Conservation (phyloP, 92 coral and sea anemone species). For the Parazoanthus darwini region DNA sequence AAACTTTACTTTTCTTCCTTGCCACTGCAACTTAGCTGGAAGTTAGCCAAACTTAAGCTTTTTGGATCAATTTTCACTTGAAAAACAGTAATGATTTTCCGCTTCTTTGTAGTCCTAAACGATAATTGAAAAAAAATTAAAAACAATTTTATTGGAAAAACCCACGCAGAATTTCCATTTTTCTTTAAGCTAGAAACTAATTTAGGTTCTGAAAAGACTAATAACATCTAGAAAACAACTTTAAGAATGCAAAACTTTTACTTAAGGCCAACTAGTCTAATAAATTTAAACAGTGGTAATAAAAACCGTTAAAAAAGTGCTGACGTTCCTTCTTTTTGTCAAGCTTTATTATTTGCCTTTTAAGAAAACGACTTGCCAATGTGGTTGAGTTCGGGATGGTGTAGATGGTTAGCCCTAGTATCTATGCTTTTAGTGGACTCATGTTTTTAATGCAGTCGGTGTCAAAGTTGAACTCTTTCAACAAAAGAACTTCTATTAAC, state of each 20-base stretch:
- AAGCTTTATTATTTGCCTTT: too few species aligned
- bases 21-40: not conserved
- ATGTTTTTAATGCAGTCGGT: too few species aligned
- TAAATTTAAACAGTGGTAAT: not conserved
- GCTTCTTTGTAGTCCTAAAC: not conserved
- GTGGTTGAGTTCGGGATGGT: too few species aligned
- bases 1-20: not conserved
- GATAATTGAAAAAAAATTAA: not conserved
- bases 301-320: not conserved
- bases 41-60: not conserved
- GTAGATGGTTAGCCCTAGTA: too few species aligned
- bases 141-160: not conserved
- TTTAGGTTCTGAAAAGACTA: too few species aligned
- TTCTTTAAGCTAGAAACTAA: not conserved
- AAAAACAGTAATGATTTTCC: not conserved
- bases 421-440: too few species aligned
- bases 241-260: not conserved
- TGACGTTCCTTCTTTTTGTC: too few species aligned
- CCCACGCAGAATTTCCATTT: not conserved
- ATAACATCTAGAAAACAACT: not conserved
- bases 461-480: too few species aligned
- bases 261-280: not conserved
- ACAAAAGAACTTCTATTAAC: too few species aligned
- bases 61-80: not conserved
- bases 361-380: too few species aligned